Evolutionary conservation across 2,797 vertebrate genomes (phyloP).

Genomic region (Zalophus californianus): DNA sequence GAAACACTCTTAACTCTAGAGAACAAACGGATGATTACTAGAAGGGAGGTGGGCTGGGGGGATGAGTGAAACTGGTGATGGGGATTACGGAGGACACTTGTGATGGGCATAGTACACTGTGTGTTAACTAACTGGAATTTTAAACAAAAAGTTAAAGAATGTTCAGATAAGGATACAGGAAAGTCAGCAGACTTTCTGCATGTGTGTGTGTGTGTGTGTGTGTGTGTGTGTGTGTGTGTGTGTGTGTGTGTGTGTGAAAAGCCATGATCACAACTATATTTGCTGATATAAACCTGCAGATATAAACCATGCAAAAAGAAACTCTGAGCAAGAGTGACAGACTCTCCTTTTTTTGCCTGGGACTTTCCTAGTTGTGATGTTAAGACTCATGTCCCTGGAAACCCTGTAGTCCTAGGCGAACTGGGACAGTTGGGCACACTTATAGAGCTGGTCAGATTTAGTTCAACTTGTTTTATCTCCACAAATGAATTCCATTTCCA

Average conservation of each 20-base stretch:
- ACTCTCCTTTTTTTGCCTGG: not conserved
- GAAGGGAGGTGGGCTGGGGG: not conserved
- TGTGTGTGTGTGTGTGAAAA: not conserved
- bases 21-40: not conserved
- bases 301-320: not conserved
- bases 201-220: too few relatives aligned
- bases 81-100: not conserved
- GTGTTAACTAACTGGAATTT: not conserved
- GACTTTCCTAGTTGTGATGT: not conserved
- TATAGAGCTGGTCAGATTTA: not conserved
- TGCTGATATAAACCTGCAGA: not conserved
- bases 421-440: not conserved
- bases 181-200: not conserved
- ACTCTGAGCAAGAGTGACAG: not conserved
- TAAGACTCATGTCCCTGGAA: not conserved
- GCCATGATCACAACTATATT: not conserved
- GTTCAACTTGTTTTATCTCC: not conserved
- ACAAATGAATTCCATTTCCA: constrained; percentile 35
- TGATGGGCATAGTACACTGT: not conserved
- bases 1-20: not conserved
- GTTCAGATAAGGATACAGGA: not conserved
- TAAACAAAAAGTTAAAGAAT: not conserved
- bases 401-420: not conserved
- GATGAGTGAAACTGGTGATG: not conserved
- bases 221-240: too few relatives aligned